These are phyloP conservation scores for Trachemys scripta DNA, from an alignment of 2,113 vertebrate species.

Conservation along the genomic window DNA sequence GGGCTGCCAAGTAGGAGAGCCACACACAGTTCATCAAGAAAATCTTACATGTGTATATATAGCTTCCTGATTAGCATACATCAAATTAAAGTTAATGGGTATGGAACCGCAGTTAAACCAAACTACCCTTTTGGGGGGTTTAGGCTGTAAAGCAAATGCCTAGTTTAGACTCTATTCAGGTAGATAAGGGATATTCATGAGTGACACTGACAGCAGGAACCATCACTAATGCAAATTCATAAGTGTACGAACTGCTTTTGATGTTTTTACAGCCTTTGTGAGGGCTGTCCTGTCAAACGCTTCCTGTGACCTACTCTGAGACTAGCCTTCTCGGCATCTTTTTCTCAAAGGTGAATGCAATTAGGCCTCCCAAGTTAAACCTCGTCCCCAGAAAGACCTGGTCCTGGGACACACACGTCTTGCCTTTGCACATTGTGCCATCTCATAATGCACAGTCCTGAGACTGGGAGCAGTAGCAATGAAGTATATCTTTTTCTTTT, in stretches of 20 bases:
- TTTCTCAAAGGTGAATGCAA: background rate
- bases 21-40: background rate
- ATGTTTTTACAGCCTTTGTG: background rate
- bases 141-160: background rate
- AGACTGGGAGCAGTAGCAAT: background rate
- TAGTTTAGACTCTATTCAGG: background rate
- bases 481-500: background rate
- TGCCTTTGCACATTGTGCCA: accelerated
- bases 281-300: background rate
- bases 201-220: background rate
- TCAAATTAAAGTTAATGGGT: background rate
- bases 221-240: background rate
- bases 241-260: background rate
- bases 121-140: background rate
- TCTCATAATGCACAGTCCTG: background rate
- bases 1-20: background rate
- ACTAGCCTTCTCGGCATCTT: conserved; percentile 16
- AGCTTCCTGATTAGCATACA: background rate
- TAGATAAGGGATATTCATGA: background rate
- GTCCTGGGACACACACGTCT: background rate
- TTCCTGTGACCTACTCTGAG: background rate
- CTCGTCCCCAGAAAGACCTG: background rate
- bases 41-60: background rate
- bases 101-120: background rate
- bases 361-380: background rate